Conservation (phyloP, 2,888 invertebrate genomes). For the Cheilosia grossa region DNA sequence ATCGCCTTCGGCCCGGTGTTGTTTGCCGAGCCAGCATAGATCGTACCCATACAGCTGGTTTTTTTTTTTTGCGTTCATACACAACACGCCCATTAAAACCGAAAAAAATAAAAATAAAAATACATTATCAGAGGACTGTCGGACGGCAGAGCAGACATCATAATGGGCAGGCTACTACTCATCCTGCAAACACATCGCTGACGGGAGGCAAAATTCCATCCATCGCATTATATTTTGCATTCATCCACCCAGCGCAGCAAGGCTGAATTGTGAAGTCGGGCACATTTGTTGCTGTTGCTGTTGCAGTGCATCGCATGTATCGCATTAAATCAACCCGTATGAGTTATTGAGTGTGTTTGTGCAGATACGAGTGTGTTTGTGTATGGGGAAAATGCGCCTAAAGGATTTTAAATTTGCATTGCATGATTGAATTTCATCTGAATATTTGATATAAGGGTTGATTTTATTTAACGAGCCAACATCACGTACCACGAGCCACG, state of each 20-base stretch:
- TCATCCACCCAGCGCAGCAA: slow-evolving; percentile 27
- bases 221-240: slow-evolving; percentile 41
- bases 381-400: slow-evolving; percentile 70
- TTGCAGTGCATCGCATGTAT: slow-evolving; percentile 49
- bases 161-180: slow-evolving; percentile 28
- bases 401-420: slow-evolving; percentile 75
- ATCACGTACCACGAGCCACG: slow-evolving; percentile 56
- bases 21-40: slow-evolving; percentile 62
- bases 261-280: not conserved
- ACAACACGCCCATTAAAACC: slow-evolving; percentile 6
- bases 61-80: slow-evolving; percentile 58
- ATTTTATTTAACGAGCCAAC: slow-evolving; percentile 74
- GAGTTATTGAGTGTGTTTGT: slow-evolving; percentile 54
- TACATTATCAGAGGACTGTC: slow-evolving; percentile 16
- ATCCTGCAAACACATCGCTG: slow-evolving; percentile 13
- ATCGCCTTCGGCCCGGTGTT: slow-evolving; percentile 39
- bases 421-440: slow-evolving; percentile 75
- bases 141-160: slow-evolving; percentile 46
- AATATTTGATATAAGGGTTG: slow-evolving; percentile 74
- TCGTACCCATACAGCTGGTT: slow-evolving; percentile 45
- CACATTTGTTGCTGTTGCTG: slow-evolving; percentile 9
- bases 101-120: slow-evolving; percentile 20
- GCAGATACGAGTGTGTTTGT: slow-evolving; percentile 33
- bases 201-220: slow-evolving; percentile 24
- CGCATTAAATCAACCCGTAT: slow-evolving; percentile 66